A percentile compares a stretch with the other conserved stretches of the same genome.
Evolutionary conservation across 1,140 invertebrate species (phyloP).

Genomic region (Megalopta genalis): DNA sequence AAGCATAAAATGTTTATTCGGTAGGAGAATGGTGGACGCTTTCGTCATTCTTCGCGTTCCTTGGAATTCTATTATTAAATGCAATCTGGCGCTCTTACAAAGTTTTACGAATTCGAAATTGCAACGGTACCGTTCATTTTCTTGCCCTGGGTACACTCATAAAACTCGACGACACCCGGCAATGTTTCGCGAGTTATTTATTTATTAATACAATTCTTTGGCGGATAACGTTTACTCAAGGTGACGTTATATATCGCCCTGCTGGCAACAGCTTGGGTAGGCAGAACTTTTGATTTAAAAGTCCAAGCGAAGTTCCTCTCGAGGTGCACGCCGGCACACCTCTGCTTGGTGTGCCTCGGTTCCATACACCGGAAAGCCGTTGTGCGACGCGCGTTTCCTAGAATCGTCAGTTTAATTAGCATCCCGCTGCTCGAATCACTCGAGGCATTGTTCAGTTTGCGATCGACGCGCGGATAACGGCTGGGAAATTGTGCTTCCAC

Average conservation of each 20-base stretch:
- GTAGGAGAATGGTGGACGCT: no score
- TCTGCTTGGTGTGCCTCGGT: no score
- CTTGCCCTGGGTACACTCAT: not conserved
- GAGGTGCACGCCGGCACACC: not conserved
- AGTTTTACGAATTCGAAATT: not conserved
- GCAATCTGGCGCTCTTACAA: not conserved
- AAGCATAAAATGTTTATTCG: no score
- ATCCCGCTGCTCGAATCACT: not conserved
- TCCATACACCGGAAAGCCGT: not conserved
- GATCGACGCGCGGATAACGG: not conserved
- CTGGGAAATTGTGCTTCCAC: not conserved
- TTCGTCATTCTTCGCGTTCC: no score
- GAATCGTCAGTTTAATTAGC: constrained; percentile 36
- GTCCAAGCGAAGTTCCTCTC: not conserved
- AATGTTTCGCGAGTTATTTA: not conserved
- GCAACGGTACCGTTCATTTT: not conserved
- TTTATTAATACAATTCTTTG: constrained; percentile 15
- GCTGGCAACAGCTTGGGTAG: constrained; percentile 23
- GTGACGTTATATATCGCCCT: constrained; percentile 7
- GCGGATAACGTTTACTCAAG: not conserved
- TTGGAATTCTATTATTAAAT: not conserved
- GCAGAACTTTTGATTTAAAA: constrained; percentile 20
- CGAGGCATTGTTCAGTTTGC: constrained; percentile 5
- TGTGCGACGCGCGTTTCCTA: not conserved
- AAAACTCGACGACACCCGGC: not conserved